Percentiles rank a stretch among this genome's conserved stretches.
Conservation (phyloP, 2,888 invertebrate species). For the Caenorhabditis virilis region DNA sequence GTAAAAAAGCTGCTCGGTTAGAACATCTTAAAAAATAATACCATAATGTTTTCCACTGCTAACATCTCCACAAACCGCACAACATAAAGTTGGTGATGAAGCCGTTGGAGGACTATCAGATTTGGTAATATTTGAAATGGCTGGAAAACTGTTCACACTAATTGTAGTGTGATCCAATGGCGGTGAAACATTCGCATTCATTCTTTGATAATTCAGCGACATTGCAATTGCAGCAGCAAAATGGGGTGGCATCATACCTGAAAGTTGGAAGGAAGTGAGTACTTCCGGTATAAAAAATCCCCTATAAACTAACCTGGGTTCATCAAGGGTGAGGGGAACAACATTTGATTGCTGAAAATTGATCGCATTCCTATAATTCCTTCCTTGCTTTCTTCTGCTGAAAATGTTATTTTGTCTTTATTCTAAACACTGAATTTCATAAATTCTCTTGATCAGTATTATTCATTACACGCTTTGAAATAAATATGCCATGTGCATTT, state of each 20-base stretch:
- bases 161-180: slow-evolving; percentile 54
- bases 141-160: slow-evolving; percentile 54
- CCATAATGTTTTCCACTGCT: slow-evolving; percentile 68
- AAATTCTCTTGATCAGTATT: slow-evolving; percentile 17
- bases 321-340: slow-evolving; percentile 44
- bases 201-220: slow-evolving; percentile 41
- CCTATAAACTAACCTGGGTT: slow-evolving; percentile 17
- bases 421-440: slow-evolving; percentile 17
- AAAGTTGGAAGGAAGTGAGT: too few relatives aligned
- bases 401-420: neutral
- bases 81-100: slow-evolving; percentile 50
- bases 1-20: slow-evolving; percentile 68
- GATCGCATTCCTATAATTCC: slow-evolving; percentile 36
- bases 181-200: slow-evolving; percentile 30
- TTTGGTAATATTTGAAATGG: slow-evolving; percentile 15
- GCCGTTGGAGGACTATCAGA: slow-evolving; percentile 43
- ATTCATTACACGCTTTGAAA: slow-evolving; percentile 1
- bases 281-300: too few relatives aligned
- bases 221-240: slow-evolving; percentile 49
- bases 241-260: slow-evolving; percentile 45
- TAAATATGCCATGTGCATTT: slow-evolving; percentile 40
- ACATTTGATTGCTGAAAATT: slow-evolving; percentile 47
- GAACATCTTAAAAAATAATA: slow-evolving; percentile 12
- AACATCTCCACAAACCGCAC: slow-evolving; percentile 66
- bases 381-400: slow-evolving; percentile 31